Evolutionary conservation across 2,797 vertebrate species (phyloP).

Genomic region (Acanthurus lineatus): DNA sequence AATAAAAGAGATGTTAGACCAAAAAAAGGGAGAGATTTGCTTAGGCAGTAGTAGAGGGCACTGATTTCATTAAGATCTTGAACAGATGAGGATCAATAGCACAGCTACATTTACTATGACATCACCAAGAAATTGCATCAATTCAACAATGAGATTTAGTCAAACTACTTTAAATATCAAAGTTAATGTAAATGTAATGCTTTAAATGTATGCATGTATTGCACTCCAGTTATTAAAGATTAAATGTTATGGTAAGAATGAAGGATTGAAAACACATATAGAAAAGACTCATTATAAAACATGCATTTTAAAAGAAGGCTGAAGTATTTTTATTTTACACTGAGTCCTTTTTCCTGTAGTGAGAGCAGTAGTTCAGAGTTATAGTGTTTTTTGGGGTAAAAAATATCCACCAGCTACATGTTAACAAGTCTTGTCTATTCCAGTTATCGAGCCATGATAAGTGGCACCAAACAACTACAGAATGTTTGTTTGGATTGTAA

Average conservation of each 20-base stretch:
- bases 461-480: slow-evolving; percentile 27
- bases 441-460: slow-evolving; percentile 22
- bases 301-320: slow-evolving; percentile 70
- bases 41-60: slow-evolving; percentile 46
- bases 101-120: slow-evolving; percentile 62
- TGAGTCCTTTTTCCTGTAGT: slow-evolving; percentile 14
- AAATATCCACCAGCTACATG: slow-evolving; percentile 34
- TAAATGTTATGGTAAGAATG: slow-evolving; percentile 45
- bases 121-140: slow-evolving; percentile 52
- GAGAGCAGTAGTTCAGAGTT: slow-evolving; percentile 43
- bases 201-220: slow-evolving; percentile 33
- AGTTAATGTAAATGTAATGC: slow-evolving; percentile 27
- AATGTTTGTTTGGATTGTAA: slow-evolving; percentile 25
- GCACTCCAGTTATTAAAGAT: slow-evolving; percentile 44
- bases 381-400: slow-evolving; percentile 2
- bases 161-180: slow-evolving; percentile 38
- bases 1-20: slow-evolving; percentile 22
- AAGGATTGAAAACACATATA: slow-evolving; percentile 60
- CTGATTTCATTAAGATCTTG: slow-evolving; percentile 38
- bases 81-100: slow-evolving; percentile 56
- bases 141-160: slow-evolving; percentile 46
- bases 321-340: slow-evolving; percentile 45
- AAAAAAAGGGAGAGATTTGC: slow-evolving; percentile 40
- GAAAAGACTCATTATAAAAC: slow-evolving; percentile 75
- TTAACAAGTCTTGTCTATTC: slow-evolving; percentile 16